These are phyloP conservation scores for Leptopterna dolabrata DNA, from an alignment of 2,888 invertebrate genomes.

Conservation along the genomic window DNA sequence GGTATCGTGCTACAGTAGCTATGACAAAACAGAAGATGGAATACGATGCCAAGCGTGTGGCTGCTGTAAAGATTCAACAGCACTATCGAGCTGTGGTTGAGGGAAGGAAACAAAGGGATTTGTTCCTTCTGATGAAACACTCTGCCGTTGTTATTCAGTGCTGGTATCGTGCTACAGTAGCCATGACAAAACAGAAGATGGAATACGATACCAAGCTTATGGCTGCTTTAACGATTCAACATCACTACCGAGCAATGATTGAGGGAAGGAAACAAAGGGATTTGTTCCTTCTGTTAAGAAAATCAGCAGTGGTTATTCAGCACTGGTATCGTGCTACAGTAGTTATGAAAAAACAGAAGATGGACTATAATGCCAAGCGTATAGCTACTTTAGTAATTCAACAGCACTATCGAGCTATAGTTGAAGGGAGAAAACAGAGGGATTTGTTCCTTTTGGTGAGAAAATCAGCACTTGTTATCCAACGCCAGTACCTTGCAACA, in stretches of 20 bases:
- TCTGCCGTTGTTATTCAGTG: slow-evolving; percentile 17
- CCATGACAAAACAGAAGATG: too few species aligned
- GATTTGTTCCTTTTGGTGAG: neutral
- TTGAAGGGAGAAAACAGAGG: too few species aligned
- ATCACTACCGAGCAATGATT: too few species aligned
- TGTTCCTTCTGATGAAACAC: neutral
- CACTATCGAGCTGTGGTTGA: too few species aligned
- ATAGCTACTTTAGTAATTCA: neutral
- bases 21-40: too few species aligned
- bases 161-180: too few species aligned
- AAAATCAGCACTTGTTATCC: neutral
- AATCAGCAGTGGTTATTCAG: neutral
- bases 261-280: too few species aligned
- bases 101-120: slow-evolving; percentile 62
- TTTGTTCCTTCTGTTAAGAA: neutral
- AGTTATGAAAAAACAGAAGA: too few species aligned
- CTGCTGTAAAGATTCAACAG: slow-evolving; percentile 39
- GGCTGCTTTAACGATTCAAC: slow-evolving; percentile 29
- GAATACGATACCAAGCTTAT: neutral
- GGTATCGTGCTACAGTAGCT: too few species aligned
- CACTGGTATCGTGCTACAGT: too few species aligned
- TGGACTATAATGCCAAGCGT: too few species aligned
- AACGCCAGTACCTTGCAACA: neutral
- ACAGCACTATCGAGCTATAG: neutral
- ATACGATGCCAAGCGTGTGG: neutral